Conservation (phyloP, 2,113 vertebrate species). For the Aptenodytes patagonicus region DNA sequence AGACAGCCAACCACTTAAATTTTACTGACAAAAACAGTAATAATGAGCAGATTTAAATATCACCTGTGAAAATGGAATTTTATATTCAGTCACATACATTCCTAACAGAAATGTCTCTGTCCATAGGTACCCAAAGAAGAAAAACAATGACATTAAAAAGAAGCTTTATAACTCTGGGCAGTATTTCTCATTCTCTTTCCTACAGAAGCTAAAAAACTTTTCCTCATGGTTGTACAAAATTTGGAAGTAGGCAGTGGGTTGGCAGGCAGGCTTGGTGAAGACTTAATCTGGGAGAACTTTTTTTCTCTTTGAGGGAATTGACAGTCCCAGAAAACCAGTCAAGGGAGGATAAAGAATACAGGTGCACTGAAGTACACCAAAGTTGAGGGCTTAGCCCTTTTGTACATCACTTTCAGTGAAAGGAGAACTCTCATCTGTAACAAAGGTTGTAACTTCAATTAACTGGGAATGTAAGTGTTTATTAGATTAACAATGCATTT, state of each 20-base stretch:
- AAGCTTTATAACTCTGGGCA: neutral
- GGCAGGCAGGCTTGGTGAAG: neutral
- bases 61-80: neutral
- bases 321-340: neutral
- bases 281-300: neutral
- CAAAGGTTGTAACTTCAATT: neutral
- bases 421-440: neutral
- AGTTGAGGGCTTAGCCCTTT: neutral
- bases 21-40: neutral
- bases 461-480: neutral
- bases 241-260: neutral
- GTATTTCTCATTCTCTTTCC: neutral
- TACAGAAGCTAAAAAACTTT: neutral
- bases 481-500: neutral
- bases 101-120: neutral
- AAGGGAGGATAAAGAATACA: neutral
- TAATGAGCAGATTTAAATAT: neutral
- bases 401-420: neutral
- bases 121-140: neutral
- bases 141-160: neutral
- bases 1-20: neutral
- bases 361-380: neutral
- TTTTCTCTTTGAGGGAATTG: neutral
- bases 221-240: neutral
- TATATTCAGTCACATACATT: neutral